Evolutionary conservation across 2,113 vertebrate species (phyloP), one percentile per base, ranked within the genome.

Genomic region (Myanophis thanlyinensis): DNA sequence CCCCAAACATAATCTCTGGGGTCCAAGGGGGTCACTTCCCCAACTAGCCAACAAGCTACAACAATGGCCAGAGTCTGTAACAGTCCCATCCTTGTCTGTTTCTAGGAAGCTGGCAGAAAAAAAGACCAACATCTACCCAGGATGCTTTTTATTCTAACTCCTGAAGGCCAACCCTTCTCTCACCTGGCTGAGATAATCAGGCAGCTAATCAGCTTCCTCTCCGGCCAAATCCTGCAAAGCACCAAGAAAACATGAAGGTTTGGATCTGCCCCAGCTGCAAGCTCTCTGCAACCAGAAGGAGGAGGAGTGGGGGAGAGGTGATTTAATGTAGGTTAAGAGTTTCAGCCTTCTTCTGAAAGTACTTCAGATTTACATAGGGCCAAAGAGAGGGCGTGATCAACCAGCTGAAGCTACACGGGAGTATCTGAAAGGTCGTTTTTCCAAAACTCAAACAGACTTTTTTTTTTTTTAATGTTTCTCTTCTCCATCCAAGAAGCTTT

Each of bases 111-210:
- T 54, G 27, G 89, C 8, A 49, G 49, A 93, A 13, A 1, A 80
- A 0, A 0, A 0, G 44, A 67, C 7, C 25, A 22, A 0, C 0
- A 10, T 0, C 44, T 54, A 47, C 15, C 40, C 4, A 48, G 89
- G 73, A 22, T 10, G 20, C 73, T 94, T 95, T 96, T 86, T 92
- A 94, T 87, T 3, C 40, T 8, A 9, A 0, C 10, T 80, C 62
- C 67, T 46, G 12, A 25, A 40, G 30, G 10, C 48, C 0, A 0
- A 10, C 62, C 62, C 88, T 40, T 48, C n/a, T 3, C 90, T 7
- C 91, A 93, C 87, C 92, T 62, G 49, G 0, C 12, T 13, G 85
- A 89, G 87, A 47, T 89, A 93, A 87, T 35, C 46, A 49, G 40
- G 51, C 35, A 51, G 54, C 54, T 48, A 51, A 62, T 44, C 47